phyloP scores from a whole-genome alignment of 2,888 invertebrate genomes.

The Eristalis arbustorum region DNA sequence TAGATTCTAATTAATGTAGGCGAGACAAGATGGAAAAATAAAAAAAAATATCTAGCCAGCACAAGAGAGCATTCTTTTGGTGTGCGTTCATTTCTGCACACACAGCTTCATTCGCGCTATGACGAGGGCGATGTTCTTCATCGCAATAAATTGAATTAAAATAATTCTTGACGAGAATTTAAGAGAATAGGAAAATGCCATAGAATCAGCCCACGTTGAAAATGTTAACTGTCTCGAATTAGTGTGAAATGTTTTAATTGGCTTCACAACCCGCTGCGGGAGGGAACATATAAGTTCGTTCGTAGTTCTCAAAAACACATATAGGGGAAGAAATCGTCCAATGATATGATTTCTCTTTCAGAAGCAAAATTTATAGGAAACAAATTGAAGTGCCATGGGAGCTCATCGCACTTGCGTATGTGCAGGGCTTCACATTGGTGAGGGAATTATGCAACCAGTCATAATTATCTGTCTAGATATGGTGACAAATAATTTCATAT shows the following conservation, averaged over 20 bases:
- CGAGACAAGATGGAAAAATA: conserved; percentile 36
- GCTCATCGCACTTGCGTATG: neutral
- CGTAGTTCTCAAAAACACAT: too few relatives aligned
- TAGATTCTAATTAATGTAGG: conserved; percentile 58
- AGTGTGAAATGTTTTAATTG: conserved; percentile 35
- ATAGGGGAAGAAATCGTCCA: too few relatives aligned
- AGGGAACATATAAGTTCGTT: neutral
- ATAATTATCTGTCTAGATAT: conserved; percentile 41
- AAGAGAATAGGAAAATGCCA: conserved; percentile 17
- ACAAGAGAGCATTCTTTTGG: conserved; percentile 4
- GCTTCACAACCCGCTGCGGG: neutral
- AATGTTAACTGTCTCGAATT: conserved; percentile 10
- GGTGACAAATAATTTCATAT: conserved; percentile 50
- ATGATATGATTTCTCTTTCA: conserved; percentile 19
- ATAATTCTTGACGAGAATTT: conserved; percentile 25
- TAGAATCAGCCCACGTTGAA: conserved; percentile 5
- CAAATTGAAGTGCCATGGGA: conserved; percentile 33
- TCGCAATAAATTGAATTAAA: conserved; percentile 19
- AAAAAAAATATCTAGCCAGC: conserved; percentile 3
- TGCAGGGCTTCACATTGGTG: conserved; percentile 7
- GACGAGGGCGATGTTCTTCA: neutral
- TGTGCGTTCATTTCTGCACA: neutral
- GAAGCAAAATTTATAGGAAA: conserved; percentile 29
- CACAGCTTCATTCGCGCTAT: neutral
- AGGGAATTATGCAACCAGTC: conserved; percentile 48